Percentiles rank a stretch among this genome's conserved stretches.
Evolutionary conservation across 2,113 vertebrate species (phyloP).

Genomic region (Cephalopterus ornatus): DNA sequence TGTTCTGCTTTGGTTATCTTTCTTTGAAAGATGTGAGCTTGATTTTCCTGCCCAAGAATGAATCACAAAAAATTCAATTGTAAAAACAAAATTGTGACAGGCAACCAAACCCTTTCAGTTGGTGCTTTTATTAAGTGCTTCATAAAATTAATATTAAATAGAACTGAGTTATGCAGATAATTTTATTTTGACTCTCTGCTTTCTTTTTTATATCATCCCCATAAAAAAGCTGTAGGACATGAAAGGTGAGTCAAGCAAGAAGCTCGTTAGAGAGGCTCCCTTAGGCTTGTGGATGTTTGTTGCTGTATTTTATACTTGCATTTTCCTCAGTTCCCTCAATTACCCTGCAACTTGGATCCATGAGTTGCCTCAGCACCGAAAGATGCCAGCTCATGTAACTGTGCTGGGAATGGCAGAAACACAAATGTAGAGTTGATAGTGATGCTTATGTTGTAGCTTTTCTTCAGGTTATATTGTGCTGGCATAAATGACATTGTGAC

Average conservation of each 20-base stretch:
- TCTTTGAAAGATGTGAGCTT: background rate
- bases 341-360: background rate
- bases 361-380: background rate
- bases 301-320: background rate
- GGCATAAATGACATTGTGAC: background rate
- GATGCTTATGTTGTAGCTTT: background rate
- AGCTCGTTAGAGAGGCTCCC: background rate
- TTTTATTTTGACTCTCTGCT: background rate
- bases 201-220: background rate
- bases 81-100: background rate
- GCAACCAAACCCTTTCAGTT: background rate
- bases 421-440: background rate
- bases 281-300: background rate
- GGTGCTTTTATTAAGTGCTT: background rate
- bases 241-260: background rate
- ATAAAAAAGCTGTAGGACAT: background rate
- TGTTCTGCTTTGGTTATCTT: background rate
- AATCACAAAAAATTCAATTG: background rate
- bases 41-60: background rate
- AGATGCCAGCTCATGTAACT: rapidly evolving
- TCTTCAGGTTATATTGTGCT: background rate
- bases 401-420: background rate
- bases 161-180: background rate
- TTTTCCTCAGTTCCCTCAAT: background rate
- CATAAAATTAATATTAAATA: background rate